Conservation (phyloP, 2,888 invertebrate genomes). For the Tachystola acroxantha region DNA sequence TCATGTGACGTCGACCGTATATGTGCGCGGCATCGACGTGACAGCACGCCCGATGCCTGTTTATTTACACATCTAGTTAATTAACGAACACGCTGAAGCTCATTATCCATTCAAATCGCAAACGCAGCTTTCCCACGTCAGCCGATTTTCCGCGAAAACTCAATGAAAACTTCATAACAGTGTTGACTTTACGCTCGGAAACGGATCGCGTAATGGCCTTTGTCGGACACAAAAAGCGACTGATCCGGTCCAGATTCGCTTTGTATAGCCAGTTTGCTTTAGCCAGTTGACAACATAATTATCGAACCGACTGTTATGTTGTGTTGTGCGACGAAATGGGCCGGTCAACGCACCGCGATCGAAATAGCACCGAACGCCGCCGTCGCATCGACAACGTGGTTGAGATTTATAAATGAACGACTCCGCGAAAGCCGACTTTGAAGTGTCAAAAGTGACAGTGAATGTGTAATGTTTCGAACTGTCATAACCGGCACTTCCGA, state of each 20-base stretch:
- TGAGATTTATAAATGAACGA: slow-evolving; percentile 12
- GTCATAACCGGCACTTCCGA: background rate
- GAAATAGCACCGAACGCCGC: slow-evolving; percentile 39
- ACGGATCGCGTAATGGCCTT: slow-evolving; percentile 71
- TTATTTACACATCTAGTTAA: slow-evolving; percentile 72
- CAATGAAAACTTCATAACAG: slow-evolving; percentile 71
- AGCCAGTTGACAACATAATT: slow-evolving; percentile 69
- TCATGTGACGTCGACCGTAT: too few relatives aligned
- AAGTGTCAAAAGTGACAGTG: slow-evolving; percentile 12
- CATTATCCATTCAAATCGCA: slow-evolving; percentile 73
- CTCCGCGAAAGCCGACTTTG: slow-evolving; percentile 11
- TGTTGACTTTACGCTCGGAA: slow-evolving; percentile 67
- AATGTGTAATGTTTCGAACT: slow-evolving; percentile 3
- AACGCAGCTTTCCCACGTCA: slow-evolving; percentile 60
- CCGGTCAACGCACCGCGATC: slow-evolving; percentile 49
- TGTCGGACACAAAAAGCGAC: slow-evolving; percentile 69
- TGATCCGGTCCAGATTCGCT: slow-evolving; percentile 67
- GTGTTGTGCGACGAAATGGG: slow-evolving; percentile 45
- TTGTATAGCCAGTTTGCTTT: slow-evolving; percentile 64
- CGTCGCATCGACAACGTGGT: slow-evolving; percentile 6
- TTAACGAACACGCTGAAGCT: slow-evolving; percentile 61
- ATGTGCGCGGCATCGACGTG: slow-evolving; percentile 20
- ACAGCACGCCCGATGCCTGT: slow-evolving; percentile 49
- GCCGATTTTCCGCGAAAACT: slow-evolving; percentile 62
- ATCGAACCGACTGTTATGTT: slow-evolving; percentile 38